phyloP scores from a whole-genome alignment of 2,797 vertebrate genomes.

The Micrastur ruficollis region DNA sequence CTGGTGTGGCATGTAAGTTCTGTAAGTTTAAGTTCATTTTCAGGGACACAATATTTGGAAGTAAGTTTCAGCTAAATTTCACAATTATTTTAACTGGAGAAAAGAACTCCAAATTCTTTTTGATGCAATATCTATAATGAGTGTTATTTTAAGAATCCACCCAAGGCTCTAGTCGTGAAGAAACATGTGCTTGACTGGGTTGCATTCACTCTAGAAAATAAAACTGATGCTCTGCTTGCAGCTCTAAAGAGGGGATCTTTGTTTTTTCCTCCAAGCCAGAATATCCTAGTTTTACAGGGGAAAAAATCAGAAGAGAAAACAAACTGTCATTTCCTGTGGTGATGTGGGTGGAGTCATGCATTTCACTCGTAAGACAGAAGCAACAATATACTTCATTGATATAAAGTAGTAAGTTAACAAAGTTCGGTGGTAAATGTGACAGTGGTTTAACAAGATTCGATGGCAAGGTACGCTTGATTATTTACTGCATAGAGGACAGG shows the following conservation, averaged over 20 bases:
- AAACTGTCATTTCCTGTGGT: background rate
- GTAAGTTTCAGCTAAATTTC: background rate
- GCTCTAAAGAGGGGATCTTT: background rate
- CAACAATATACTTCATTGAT: too few species aligned
- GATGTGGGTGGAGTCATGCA: too few species aligned
- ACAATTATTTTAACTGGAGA: background rate
- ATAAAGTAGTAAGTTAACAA: too few species aligned
- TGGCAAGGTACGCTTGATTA: too few species aligned
- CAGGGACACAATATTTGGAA: background rate
- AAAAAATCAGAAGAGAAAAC: background rate
- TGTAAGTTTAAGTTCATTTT: background rate
- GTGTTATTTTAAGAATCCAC: constrained; percentile 22
- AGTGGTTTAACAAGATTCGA: too few species aligned
- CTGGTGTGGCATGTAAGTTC: background rate
- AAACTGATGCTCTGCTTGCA: background rate
- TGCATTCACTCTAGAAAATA: background rate
- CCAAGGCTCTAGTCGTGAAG: background rate
- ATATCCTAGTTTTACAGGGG: background rate
- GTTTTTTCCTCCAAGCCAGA: background rate
- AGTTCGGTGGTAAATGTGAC: too few species aligned
- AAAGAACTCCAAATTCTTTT: background rate
- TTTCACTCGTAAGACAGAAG: too few species aligned
- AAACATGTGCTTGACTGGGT: background rate
- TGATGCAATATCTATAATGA: background rate
- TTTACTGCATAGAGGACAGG: too few species aligned